Evolutionary conservation across 2,113 vertebrate genomes (phyloP).

Genomic region (Ramphastos sulfuratus): DNA sequence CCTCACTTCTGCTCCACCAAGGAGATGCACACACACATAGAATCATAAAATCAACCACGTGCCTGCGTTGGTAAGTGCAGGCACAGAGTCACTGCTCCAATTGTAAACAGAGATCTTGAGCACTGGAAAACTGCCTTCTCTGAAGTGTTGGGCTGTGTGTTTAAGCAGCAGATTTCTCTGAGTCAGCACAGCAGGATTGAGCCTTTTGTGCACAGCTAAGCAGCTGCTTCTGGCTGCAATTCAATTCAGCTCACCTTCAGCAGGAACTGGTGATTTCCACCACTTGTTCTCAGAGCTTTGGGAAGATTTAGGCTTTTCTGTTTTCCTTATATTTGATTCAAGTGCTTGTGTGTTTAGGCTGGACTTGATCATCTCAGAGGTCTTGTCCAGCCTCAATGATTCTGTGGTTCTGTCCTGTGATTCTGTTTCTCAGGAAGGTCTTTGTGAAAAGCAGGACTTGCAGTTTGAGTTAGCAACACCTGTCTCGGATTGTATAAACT

Average conservation of each 20-base stretch:
- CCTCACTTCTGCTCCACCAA: background rate
- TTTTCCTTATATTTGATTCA: background rate
- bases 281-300: background rate
- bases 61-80: fast-evolving
- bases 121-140: background rate
- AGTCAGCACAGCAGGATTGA: background rate
- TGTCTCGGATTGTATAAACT: background rate
- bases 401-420: too few species aligned
- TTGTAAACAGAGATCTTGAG: background rate
- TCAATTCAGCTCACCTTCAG: conserved; percentile 10
- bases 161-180: background rate
- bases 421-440: conserved; percentile 20
- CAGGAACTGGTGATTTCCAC: background rate
- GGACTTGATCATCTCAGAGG: too few species aligned
- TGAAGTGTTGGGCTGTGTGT: background rate
- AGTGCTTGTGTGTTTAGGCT: background rate
- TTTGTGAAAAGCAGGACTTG: background rate
- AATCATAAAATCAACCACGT: too few species aligned
- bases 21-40: fast-evolving
- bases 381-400: too few species aligned
- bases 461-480: conserved; percentile 31
- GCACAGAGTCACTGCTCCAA: background rate
- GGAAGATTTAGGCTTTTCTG: background rate
- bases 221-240: conserved; percentile 4
- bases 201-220: conserved; percentile 5